Base-by-base conservation (phyloP, 1,140 invertebrate genomes). In the Leucophenga varia region DNA sequence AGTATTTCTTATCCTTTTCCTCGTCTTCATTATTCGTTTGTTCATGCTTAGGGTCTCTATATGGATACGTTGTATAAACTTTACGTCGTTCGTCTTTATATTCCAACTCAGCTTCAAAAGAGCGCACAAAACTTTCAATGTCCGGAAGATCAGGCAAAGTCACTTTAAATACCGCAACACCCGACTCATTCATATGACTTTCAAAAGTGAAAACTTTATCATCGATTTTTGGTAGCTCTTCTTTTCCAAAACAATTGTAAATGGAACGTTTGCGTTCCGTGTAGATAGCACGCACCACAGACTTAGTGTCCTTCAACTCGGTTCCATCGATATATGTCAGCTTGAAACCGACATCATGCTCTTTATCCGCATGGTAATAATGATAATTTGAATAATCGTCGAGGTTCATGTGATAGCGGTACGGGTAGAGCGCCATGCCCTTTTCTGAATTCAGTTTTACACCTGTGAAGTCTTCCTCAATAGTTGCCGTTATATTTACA, bases 281-380 rank as follows among this genome's bases (percentile, higher is more conserved):
- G 77, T 59, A 86, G 82, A 32, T 78, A 79, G 18, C 83, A 85
- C 39, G 82, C 77, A 52, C 86, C 81, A 76, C 89, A 82, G 56
- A 46, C 40, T 71, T 73, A 13, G 55, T 58, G 20, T 72, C 69
- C 18, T 54, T 56, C 0, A 72, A 34, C 1, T 63, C 25, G 0
- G 59, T 52, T 9, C 54, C 57, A 47, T 72, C 69, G 3, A 72
- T 55, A 2, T 57, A 36, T 1, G 59, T 59, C 2, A 73, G 38
- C 18, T 64, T 64, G 9, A 73, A 71, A 10, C 40, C 28, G 0
- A 70, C 86, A 84, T 47, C 82, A 85, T 72, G 91, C 91, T 61
- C 86, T 86, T 47, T 96, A 77, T 31, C 90, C 86, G 22, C 92
- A 87, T 73, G 93, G 93, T 77, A 95, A 91, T 64, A 88, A 87